Evolutionary conservation across 37 sponge, comb jelly and placozoan species (phyloP), one percentile per base, ranked within the genome.

Genomic region (Beroe forskalii): DNA sequence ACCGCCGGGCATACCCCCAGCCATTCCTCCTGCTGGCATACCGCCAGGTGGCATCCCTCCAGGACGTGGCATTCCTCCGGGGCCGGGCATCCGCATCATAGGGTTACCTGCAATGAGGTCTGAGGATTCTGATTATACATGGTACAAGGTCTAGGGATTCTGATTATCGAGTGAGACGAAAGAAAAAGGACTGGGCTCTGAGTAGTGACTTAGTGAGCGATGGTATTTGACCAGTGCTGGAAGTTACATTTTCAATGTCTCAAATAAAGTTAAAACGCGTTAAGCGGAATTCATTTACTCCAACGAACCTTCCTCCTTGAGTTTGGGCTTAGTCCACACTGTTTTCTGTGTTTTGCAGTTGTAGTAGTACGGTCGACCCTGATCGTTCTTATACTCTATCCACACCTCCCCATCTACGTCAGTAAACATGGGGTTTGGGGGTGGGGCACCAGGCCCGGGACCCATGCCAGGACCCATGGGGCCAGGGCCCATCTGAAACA

Each of bases 331-430:
- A 14, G 55, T 44, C 86, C 86, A 80, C 37, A 80, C 86, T 1
- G 86, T 80, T 25, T 80, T 80, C 40, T 80, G 86, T 14, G 86
- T 80, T 38, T 80, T 80, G 55, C 86, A 80, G 40, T 80, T 80
- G 86, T 80, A 80, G 30, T 80, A 80, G 86, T 80, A 80, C 2
- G 86, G 86, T n/a, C 86, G n/a, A 22, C 86, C 86, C n/a, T 41
- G 44, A 43, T 80, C 86, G 27, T 80, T 80, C 48, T 80, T 80
- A 37, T 80, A 80, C 86, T 80, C 86, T 35, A 80, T 80, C 86
- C 86, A 80, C 40, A 80, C 86, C 30, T 80, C 86, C 22, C 86
- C 86, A 80, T 80, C 55, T 1, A 80, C 55, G 42, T 80, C 86
- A 44, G 86, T 80, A 80, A 80, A 80, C 86, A 80, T 80, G 86